Conservation (phyloP, 2,113 vertebrate genomes). For the Pogonocichla stellata region DNA sequence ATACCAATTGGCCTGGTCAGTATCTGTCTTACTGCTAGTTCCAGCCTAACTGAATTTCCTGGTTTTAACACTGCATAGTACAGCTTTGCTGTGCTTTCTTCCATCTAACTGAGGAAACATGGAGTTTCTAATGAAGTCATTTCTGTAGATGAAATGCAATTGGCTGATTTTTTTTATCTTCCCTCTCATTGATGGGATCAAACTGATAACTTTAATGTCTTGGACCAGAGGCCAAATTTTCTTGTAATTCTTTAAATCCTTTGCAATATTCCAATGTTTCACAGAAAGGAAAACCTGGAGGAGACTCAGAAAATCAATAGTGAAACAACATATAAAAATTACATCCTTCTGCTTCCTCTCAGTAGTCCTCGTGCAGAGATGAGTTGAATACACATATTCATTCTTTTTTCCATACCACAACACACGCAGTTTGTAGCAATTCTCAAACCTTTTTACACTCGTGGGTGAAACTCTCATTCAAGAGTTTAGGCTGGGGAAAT, state of each 20-base stretch:
- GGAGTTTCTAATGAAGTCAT: background rate
- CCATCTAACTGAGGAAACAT: background rate
- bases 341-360: background rate
- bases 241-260: background rate
- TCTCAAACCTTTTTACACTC: background rate
- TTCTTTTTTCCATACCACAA: background rate
- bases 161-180: background rate
- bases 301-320: background rate
- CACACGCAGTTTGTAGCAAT: background rate
- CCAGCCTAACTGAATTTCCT: background rate
- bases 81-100: background rate
- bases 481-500: background rate
- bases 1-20: background rate
- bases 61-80: background rate
- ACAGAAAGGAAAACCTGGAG: background rate
- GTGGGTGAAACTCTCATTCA: background rate
- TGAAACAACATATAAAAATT: background rate
- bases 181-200: background rate
- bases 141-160: background rate
- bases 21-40: background rate
- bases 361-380: rapidly evolving
- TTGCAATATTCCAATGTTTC: background rate
- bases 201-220: background rate
- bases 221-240: background rate
- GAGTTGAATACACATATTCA: background rate